A percentile compares a stretch with the other conserved stretches of the same genome.
Conservation (phyloP, 2,113 vertebrate species). For the Calypte anna region DNA sequence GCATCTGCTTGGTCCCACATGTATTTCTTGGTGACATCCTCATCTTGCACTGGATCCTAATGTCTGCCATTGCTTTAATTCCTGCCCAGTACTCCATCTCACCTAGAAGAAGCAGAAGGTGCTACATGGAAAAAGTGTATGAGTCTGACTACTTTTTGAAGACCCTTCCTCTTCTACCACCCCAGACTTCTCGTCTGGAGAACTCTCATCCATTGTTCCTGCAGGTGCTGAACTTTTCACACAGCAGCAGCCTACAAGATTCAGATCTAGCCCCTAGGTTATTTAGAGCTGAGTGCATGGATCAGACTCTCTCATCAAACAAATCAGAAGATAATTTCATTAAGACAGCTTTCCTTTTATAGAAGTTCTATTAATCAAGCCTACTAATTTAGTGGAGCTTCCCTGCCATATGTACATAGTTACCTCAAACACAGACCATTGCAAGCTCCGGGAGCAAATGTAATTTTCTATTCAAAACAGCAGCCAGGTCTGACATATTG, state of each 20-base stretch:
- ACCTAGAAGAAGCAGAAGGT: neutral
- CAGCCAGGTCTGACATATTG: neutral
- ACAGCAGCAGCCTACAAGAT: neutral
- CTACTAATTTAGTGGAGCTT: neutral
- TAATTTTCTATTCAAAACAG: neutral
- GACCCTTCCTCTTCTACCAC: neutral
- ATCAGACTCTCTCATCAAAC: neutral
- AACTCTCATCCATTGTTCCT: accelerated
- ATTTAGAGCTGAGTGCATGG: neutral
- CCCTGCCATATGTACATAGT: neutral
- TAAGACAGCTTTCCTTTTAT: neutral
- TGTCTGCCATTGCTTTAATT: neutral
- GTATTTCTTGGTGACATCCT: neutral
- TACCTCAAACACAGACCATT: neutral
- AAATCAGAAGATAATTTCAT: neutral
- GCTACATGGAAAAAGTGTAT: neutral
- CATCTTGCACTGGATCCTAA: neutral
- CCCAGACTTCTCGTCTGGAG: neutral
- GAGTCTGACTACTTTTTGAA: neutral
- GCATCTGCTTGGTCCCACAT: neutral
- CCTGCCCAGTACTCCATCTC: neutral
- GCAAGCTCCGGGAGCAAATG: neutral
- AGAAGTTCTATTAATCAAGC: neutral
- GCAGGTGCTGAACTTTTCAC: neutral
- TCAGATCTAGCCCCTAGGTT: neutral